Evolutionary conservation across 2,797 vertebrate genomes (phyloP).

Genomic region (Trichosurus vulpecula): DNA sequence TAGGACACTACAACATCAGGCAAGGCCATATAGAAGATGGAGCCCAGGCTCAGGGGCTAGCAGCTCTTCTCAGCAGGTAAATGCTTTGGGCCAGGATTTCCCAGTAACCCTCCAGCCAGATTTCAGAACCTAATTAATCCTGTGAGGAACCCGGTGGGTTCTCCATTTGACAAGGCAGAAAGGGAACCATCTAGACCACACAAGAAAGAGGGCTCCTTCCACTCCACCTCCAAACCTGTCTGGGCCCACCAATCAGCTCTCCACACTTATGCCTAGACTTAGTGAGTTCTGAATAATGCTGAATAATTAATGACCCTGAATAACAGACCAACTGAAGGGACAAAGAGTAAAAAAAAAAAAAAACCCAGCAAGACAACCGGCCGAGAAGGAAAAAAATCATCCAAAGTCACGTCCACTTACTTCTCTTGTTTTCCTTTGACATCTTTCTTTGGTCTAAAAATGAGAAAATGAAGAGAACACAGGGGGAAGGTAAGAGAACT

Average conservation of each 20-base stretch:
- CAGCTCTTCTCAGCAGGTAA: not conserved
- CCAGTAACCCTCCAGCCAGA: slow-evolving; percentile 18
- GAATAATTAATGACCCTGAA: slow-evolving; percentile 51
- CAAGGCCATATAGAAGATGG: not conserved
- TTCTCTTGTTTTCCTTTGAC: slow-evolving; percentile 93
- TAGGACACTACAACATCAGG: not conserved
- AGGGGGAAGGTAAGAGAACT: slow-evolving; percentile 46
- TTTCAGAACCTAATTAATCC: not conserved
- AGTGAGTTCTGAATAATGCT: slow-evolving; percentile 59
- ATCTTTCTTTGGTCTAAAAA: slow-evolving; percentile 96
- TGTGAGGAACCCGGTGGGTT: not conserved
- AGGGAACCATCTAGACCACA: not conserved
- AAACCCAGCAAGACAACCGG: slow-evolving; percentile 73
- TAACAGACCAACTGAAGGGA: slow-evolving; percentile 69
- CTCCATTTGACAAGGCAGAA: not conserved
- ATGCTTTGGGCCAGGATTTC: slow-evolving; percentile 24
- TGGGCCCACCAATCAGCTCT: not conserved
- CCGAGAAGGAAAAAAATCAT: slow-evolving; percentile 58
- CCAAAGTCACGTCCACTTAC: slow-evolving; percentile 89
- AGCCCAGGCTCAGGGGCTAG: not conserved
- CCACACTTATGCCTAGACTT: slow-evolving; percentile 44
- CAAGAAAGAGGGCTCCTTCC: not conserved
- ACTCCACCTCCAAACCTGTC: not conserved
- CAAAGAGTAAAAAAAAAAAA: slow-evolving; percentile 48
- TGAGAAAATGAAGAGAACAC: slow-evolving; percentile 80